These are phyloP conservation scores for Tarsius wallacei DNA, from an alignment of 2,797 vertebrate species.

Conservation along the genomic window DNA sequence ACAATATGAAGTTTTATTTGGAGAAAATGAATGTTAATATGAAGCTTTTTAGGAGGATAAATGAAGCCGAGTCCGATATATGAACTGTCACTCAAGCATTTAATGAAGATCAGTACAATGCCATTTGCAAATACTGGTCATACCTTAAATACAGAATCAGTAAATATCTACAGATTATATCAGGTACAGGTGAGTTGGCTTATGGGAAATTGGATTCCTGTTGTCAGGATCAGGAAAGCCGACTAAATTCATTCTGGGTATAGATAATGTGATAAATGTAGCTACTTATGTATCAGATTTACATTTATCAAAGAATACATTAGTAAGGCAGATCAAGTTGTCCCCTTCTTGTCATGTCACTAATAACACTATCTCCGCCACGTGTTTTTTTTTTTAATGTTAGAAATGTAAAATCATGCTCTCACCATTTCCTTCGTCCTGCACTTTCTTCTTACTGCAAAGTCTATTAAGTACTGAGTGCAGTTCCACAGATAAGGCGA, in stretches of 20 bases:
- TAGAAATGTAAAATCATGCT: neutral
- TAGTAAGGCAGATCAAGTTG: neutral
- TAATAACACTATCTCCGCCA: neutral
- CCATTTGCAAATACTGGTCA: neutral
- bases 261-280: neutral
- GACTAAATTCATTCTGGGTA: constrained; percentile 10
- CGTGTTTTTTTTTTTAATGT: neutral
- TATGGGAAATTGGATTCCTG: neutral
- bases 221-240: neutral
- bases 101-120: neutral
- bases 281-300: neutral
- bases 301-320: neutral
- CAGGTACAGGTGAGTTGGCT: neutral
- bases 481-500: neutral
- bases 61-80: neutral
- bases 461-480: neutral
- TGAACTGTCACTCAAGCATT: neutral
- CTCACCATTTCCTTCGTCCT: neutral
- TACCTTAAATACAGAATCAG: neutral
- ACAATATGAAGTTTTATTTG: neutral
- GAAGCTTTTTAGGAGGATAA: neutral
- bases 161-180: neutral
- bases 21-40: neutral
- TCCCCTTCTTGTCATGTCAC: neutral
- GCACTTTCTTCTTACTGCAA: neutral